Evolutionary conservation across 1,140 invertebrate species (phyloP).

Genomic region (Drosophila nannoptera): DNA sequence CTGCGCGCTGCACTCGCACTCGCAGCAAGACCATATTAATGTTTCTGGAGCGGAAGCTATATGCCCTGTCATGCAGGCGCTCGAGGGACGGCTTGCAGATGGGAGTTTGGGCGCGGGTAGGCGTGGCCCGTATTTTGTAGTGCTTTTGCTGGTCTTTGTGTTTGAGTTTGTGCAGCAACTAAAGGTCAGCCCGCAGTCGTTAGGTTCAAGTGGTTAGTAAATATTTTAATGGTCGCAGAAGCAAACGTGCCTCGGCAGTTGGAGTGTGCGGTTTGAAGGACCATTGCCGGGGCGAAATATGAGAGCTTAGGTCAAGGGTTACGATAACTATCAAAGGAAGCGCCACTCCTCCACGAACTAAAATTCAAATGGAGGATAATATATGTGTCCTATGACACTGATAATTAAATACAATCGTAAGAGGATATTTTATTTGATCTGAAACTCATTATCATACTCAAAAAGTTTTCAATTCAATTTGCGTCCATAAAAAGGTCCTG

Average conservation of each 20-base stretch:
- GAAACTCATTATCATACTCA: no score
- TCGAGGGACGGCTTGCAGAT: background rate
- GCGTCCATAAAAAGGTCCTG: no score
- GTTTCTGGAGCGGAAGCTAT: conserved; percentile 71
- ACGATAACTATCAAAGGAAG: conserved; percentile 2
- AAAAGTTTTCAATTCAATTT: no score
- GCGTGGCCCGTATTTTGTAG: conserved; percentile 22
- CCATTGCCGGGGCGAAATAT: conserved; percentile 1
- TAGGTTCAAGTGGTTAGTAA: conserved; percentile 58
- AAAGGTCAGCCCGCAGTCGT: conserved; percentile 55
- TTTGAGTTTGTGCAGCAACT: conserved; percentile 40
- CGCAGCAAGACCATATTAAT: conserved; percentile 41
- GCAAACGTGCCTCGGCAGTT: conserved; percentile 20
- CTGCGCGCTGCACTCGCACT: conserved; percentile 36
- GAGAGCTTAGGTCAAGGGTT: conserved; percentile 33
- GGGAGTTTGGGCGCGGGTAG: background rate
- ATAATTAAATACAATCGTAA: no score
- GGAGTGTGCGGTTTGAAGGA: background rate
- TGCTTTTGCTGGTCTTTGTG: conserved; percentile 42
- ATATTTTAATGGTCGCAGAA: conserved; percentile 56
- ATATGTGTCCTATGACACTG: no score
- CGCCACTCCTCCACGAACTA: background rate
- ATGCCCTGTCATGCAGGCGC: conserved; percentile 46
- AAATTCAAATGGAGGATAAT: background rate
- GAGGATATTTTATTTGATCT: no score